Evolutionary conservation across 2,797 vertebrate genomes (phyloP), one percentile per base, ranked within the genome.

Genomic region (Cuculus canorus): DNA sequence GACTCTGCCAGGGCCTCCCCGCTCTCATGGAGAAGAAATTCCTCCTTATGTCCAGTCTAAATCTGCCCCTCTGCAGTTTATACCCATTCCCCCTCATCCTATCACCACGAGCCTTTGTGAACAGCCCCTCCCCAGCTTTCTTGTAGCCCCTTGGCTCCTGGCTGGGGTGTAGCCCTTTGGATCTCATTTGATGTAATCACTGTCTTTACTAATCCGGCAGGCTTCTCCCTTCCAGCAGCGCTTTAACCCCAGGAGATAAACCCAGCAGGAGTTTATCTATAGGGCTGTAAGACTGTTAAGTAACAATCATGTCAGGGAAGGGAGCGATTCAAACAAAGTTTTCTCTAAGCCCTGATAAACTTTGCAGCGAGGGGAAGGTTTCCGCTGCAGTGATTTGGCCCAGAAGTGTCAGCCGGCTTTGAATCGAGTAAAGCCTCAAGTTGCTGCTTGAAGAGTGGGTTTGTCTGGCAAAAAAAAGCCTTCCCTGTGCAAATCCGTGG

Each of bases 281-380:
- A 95, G 96, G 53, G 65, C 90, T 92, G 52, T 95, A 92, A 95
- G 71, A 13, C 84, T 85, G 94, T 95, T 96, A 91, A 89, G 84
- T 96, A 96, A 92, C 85, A 82, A 35, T 17, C 0, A 0, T 89
- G 90, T 69, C 86, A 54, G 52, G 61, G 91, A 91, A 13, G 52
- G 1, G 7, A 87, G 70, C 5, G 4, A 86, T 41, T 78, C 92
- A 69, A 45, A 70, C 90, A 80, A 87, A 93, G 86, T 75, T 82
- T 92, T 77, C 75, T 82, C 82, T 94, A 73, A 96, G 73, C 92
- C 86, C 84, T 65, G 92, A 65, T 89, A 70, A 96, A 87, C 79
- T 69, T 50, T 37, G 45, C 50, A 60, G 60, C 1, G 0, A 82
- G 84, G 88, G 82, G 66, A 64, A 15, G 23, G 92, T 80, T 96